Conservation (phyloP, 2,113 vertebrate genomes). For the Parus major region DNA sequence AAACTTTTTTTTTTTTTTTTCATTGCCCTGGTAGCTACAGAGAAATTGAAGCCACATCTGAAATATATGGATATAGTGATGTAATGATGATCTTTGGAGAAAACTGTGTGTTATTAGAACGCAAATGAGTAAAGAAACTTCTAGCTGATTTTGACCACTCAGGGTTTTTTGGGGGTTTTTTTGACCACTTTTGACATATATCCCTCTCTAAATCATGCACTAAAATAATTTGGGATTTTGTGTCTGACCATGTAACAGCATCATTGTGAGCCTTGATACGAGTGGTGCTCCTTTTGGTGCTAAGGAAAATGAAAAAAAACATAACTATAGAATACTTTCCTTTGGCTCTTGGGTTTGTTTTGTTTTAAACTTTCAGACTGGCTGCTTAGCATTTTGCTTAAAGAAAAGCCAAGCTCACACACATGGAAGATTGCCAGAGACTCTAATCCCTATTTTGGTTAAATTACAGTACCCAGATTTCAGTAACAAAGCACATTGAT, state of each 20-base stretch:
- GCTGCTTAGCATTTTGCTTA: constrained; percentile 31
- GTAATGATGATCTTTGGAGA: background rate
- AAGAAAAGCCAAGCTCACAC: constrained; percentile 45
- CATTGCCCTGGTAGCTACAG: background rate
- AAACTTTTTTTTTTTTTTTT: background rate
- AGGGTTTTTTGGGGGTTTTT: background rate
- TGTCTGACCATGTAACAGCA: background rate
- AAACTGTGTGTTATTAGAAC: background rate
- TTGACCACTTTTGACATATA: background rate
- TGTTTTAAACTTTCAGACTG: constrained; percentile 55
- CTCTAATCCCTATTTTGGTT: constrained; percentile 70
- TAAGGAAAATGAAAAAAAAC: background rate
- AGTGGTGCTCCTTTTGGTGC: background rate
- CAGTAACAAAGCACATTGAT: constrained; percentile 73
- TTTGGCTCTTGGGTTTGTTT: constrained; percentile 17
- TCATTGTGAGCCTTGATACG: background rate
- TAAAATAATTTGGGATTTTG: background rate
- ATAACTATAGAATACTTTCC: background rate
- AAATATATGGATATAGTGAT: background rate
- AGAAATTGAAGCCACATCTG: background rate
- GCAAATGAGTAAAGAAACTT: background rate
- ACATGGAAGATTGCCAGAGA: constrained; percentile 68
- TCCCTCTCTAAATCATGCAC: background rate
- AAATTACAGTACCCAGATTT: constrained; percentile 75
- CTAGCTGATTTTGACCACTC: background rate